Evolutionary conservation across 2,888 invertebrate genomes (phyloP), one percentile per base, ranked within the genome.

Genomic region (Chrysolina americana): DNA sequence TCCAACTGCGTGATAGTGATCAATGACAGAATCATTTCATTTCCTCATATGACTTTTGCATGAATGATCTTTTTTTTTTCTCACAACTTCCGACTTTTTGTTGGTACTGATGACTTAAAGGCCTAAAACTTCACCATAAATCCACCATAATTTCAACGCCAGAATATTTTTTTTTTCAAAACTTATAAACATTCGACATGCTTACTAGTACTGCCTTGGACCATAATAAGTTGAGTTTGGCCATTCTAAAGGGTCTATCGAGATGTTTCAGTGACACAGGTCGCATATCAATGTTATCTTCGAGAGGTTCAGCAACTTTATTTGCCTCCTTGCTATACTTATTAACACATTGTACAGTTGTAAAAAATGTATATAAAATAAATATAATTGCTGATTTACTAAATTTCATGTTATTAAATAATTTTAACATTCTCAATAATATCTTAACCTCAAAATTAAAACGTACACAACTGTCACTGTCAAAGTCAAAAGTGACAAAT

Each of bases 151-250:
- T n/a, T 28, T 28, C 28, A 28, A 28, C 28, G 28, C 5, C 28
- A 28, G 28, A 28, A 28, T 28, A 28, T 3, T 28, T 28, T 28
- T 5, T 5, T 28, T 5, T 28, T 3, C 5, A 28, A 28, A 5
- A 28, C 28, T 28, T 44, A 11, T n/a, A 63, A 19, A 17, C 59
- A 68, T 47, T 13, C 0, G 11, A 19, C 28, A 59, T 73, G 88
- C 90, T 89, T 90, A 97, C 97, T 87, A 94, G 93, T 88, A 94
- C 93, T 13, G 97, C 97, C 90, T 98, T 98, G 4, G 92, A 89
- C 97, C 97, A 98, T 28, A 98, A 89, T 73, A 96, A 88, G 89
- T 98, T 97, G 44, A 97, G 88, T 89, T 97, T 98, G 41, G 95
- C 93, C 94, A 97, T 96, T 80, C 97, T 91, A 88, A 95, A 98